Percentiles rank a stretch among this genome's conserved stretches.
Evolutionary conservation across 2,888 invertebrate species (phyloP).

Genomic region (Urechis unicinctus): DNA sequence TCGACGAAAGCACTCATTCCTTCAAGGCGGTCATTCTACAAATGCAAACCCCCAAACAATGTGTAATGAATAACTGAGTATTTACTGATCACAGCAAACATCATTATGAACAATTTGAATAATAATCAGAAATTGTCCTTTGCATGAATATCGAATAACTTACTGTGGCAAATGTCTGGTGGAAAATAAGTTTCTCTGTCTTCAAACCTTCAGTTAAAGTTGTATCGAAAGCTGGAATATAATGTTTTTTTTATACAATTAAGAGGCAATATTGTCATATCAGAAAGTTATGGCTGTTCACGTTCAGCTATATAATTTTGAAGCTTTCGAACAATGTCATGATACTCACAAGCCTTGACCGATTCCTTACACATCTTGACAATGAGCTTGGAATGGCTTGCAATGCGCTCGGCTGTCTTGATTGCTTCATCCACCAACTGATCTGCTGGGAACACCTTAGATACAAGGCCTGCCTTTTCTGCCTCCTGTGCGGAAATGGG

Average conservation of each 20-base stretch:
- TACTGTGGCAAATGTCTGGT: slow-evolving; percentile 91
- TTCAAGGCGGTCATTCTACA: slow-evolving; percentile 84
- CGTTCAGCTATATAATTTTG: slow-evolving; percentile 40
- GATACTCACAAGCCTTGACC: slow-evolving; percentile 66
- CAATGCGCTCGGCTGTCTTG: slow-evolving; percentile 92
- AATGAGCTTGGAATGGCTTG: slow-evolving; percentile 77
- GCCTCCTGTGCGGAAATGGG: slow-evolving; percentile 87
- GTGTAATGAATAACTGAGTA: too few relatives aligned
- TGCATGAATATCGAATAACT: slow-evolving; percentile 34
- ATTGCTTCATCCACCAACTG: slow-evolving; percentile 80
- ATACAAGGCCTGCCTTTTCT: slow-evolving; percentile 66
- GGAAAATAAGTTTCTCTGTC: slow-evolving; percentile 85
- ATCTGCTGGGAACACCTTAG: slow-evolving; percentile 69
- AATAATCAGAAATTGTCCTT: neutral
- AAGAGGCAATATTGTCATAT: too few relatives aligned
- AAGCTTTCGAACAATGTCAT: too few relatives aligned
- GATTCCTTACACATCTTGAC: slow-evolving; percentile 84
- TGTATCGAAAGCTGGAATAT: slow-evolving; percentile 64
- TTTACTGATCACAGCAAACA: too few relatives aligned
- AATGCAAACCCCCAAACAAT: too few relatives aligned
- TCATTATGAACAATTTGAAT: neutral
- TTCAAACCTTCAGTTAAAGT: slow-evolving; percentile 79
- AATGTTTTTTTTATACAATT: too few relatives aligned
- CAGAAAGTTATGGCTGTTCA: neutral
- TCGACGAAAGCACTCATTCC: slow-evolving; percentile 97